Base-by-base conservation (phyloP, 2,113 vertebrate species). In the Danionella cerebrum region DNA sequence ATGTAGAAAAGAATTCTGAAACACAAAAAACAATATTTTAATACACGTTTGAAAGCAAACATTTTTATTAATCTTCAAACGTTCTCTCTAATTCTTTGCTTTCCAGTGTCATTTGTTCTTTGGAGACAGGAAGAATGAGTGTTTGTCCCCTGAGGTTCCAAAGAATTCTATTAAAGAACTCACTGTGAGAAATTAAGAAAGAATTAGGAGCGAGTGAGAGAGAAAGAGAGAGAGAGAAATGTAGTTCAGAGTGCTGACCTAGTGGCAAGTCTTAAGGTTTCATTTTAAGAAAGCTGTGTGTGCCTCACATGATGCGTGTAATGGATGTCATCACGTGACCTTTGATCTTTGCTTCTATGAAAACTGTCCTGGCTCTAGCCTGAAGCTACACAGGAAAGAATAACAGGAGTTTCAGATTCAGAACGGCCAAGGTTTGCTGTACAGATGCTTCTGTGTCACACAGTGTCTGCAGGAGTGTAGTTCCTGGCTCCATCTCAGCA, bases 311-410 rank as follows among this genome's bases (percentile, higher is more conserved):
- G 55, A 47, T 47, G 13, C 59, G 19, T 27, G 19, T 39, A 36
- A 60, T 19, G 58, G 11, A 31, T 33, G 25, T 63, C 25, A 3
- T 21, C 25, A 63, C 31, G 44, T 47, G 42, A 47, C 25, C 16
- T 47, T 33, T 72, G 57, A 76, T 57, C 57, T 59, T 35, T 65
- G 63, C 14, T 44, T 62, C 41, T 14, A 7, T 45, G 41, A 58
- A 22, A 58, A 18, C 54, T 57, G 7, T 16, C 19, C 54, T 57
- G 33, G 3, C 31, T 36, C 10, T 16, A 33, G 52, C 52, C 29
- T 57, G 18, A 55, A 55, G 31, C 29, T 11, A 55, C 7, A 52
- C 13, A 9, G 6, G 18, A 53, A 33, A 55, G 29, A 55, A 55
- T 8, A 8, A 55, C 53, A 57, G 9, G 14, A 27, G 21, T 18